Base-by-base conservation (phyloP, 2,113 vertebrate species). In the Fregetta grallaria region DNA sequence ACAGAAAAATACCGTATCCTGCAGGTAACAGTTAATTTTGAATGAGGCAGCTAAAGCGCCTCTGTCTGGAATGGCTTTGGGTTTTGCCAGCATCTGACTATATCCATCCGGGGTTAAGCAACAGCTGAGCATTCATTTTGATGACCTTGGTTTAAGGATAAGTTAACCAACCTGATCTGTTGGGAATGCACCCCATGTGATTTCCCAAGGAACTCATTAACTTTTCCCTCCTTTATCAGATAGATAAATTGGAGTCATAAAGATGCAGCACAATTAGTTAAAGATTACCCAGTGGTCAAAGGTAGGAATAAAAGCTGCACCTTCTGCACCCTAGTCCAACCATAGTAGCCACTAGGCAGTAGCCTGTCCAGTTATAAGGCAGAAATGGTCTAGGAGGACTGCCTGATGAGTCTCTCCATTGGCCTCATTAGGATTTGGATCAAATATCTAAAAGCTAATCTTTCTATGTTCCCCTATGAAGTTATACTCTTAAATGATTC, bases 351-450 rank as follows among this genome's bases (percentile, higher is more conserved):
- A 56, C 15, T 17, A 76, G 13, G 8, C 27, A 76, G 47, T 30
- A 62, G 17, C 10, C 5, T 56, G 30, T 58, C 61, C 78, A 78
- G 29, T 6, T 55, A 15, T 9, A n/a, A n/a, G 59, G 56, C 66
- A 65, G 53, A 55, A 81, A 45, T 9, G 4, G 29, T 45, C 53
- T 72, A 29, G 70, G 17, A 82, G 29, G 26, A 52, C 59, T 49
- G 67, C 34, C 65, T 45, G 49, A 10, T 36, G n/a, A 65, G 13
- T 6, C 16, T 94, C 67, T 92, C 66, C 49, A 11, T 44, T 90
- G 47, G 59, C 77, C 74, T 95, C 71, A 44, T 97, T 96, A 90
- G 77, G 91, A 66, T 88, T 82, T 97, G 74, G 71, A 90, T 87
- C 66, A 79, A 91, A 89, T 27, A 49, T 45, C 45, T 1, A 50